Conservation (phyloP, 2,888 invertebrate species). For the Aproaerema taeniolella region DNA sequence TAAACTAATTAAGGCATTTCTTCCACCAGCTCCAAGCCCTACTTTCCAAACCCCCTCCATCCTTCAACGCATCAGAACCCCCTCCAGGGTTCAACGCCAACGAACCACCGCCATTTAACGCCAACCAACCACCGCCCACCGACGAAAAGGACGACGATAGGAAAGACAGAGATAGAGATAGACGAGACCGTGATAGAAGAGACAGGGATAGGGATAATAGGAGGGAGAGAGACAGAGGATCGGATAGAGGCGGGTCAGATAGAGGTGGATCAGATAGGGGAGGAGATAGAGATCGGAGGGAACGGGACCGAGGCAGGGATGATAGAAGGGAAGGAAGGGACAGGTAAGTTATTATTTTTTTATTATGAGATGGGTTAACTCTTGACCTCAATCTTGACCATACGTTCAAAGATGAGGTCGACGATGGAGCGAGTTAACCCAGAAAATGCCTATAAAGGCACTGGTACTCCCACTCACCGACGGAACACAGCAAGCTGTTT, state of each 20-base stretch:
- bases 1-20: too few relatives aligned
- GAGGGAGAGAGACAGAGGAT: slow-evolving; percentile 21
- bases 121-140: slow-evolving; percentile 36
- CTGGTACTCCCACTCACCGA: too few relatives aligned
- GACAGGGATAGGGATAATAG: slow-evolving; percentile 25
- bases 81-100: slow-evolving; percentile 56
- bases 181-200: slow-evolving; percentile 24
- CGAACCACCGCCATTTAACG: slow-evolving; percentile 45
- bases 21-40: slow-evolving; percentile 72
- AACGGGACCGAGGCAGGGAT: slow-evolving; percentile 17
- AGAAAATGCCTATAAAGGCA: too few relatives aligned
- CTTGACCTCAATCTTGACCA: too few relatives aligned
- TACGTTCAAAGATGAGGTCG: too few relatives aligned
- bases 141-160: slow-evolving; percentile 39
- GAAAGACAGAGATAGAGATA: slow-evolving; percentile 21
- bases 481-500: too few relatives aligned
- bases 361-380: too few relatives aligned
- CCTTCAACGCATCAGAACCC: slow-evolving; percentile 65
- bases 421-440: too few relatives aligned
- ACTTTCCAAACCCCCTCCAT: slow-evolving; percentile 65
- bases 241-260: slow-evolving; percentile 23
- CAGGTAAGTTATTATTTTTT: slow-evolving; percentile 21
- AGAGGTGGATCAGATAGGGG: slow-evolving; percentile 25
- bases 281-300: slow-evolving; percentile 34
- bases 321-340: slow-evolving; percentile 20